Evolutionary conservation across 2,888 invertebrate species (phyloP).

Genomic region (Gonocerus acuteangulatus): DNA sequence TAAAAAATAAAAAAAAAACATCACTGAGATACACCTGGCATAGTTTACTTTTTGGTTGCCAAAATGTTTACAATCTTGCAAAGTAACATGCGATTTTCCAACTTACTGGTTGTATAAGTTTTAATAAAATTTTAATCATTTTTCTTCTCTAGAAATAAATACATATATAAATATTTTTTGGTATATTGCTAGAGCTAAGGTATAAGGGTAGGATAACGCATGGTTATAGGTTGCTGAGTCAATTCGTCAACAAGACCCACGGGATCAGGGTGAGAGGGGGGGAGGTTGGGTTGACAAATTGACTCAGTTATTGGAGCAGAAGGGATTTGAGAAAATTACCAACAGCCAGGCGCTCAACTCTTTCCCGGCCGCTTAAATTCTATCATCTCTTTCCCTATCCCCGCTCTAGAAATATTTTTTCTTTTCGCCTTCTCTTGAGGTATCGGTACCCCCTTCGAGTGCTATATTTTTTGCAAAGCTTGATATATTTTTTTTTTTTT

Average conservation of each 20-base stretch:
- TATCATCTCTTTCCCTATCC: not conserved
- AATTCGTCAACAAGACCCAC: conserved; percentile 10
- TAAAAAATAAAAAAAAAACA: no score
- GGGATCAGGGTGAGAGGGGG: not conserved
- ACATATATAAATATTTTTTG: no score
- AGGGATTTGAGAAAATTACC: conserved; percentile 20
- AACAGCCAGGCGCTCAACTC: not conserved
- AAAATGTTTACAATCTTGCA: no score
- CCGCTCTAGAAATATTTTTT: not conserved
- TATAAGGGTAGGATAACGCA: no score
- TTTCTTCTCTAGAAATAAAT: no score
- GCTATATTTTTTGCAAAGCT: not conserved
- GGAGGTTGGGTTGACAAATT: conserved; percentile 2
- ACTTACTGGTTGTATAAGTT: no score
- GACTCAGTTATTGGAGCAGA: conserved; percentile 17
- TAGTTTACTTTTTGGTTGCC: no score
- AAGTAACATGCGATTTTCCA: no score
- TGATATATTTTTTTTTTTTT: no score
- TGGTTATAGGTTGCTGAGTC: conserved; percentile 4
- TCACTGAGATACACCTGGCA: no score
- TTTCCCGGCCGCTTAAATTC: conserved; percentile 1
- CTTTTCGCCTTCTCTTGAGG: not conserved
- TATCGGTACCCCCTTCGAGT: not conserved
- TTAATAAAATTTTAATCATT: no score
- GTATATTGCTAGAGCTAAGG: no score